Evolutionary conservation across 2,797 vertebrate species (phyloP), one percentile per base, ranked within the genome.

Genomic region (Chiroxiphia lanceolata): DNA sequence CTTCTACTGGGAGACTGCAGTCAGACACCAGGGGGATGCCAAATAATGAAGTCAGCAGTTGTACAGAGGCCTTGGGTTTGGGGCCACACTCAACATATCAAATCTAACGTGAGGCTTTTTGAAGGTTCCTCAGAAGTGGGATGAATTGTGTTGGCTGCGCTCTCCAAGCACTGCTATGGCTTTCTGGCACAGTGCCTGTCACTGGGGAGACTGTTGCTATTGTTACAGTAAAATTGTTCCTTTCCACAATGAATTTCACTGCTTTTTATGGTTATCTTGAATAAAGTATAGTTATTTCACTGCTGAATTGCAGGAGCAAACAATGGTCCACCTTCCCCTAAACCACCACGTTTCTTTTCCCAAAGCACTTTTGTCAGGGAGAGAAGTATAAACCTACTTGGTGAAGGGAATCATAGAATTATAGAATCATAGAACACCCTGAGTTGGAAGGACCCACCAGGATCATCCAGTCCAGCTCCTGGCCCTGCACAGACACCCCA

Each of bases 381-480:
- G 7, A 86, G 25, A 90, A 69, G 2, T 48, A 31, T 70, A 77
- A 88, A 44, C 11, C 33, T 36, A 4, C n/a, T 17, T 40, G 7
- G 7, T 48, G 16, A 56, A 36, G 22, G 50, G 19, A 64, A 44
- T 44, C 33, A 38, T 3, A 9, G 27, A 77, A 25, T 6, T 29
- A 57, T 6, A 19, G 40, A 54, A 48, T 4, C 56, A 25, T 3
- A 34, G 56, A 57, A 25, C 6, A 1, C 16, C 15, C 48, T 48
- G 54, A 68, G 18, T 0, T 36, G 61, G 6, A 3, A 27, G 15
- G 27, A 3, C 5, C 3, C 1, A 10, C 1, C 6, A 13, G 33
- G 47, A 53, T 7, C 19, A 15, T 0, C 33, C 9, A 74, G 15
- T 0, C 1, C 76, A 23, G 0, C 50, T 1, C 59, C 76, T 29